Evolutionary conservation across 2,888 invertebrate species (phyloP).

Genomic region (Cataglyphis altisquamis): DNA sequence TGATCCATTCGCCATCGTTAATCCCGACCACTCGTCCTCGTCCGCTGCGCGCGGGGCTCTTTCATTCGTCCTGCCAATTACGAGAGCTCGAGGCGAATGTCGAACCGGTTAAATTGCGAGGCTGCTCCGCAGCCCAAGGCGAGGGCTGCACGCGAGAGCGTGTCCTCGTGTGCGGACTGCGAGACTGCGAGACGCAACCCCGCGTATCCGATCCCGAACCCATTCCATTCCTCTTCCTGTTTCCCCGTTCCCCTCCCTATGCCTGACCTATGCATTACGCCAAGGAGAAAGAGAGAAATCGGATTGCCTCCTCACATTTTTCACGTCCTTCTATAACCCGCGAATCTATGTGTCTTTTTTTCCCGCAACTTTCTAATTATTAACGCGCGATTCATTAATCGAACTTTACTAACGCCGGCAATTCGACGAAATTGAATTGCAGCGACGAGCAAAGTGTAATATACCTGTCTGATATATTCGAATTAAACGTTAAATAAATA

Average conservation of each 20-base stretch:
- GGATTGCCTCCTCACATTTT: slow-evolving; percentile 48
- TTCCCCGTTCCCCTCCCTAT: neutral
- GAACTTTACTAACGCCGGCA: slow-evolving; percentile 8
- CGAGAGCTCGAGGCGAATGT: slow-evolving; percentile 77
- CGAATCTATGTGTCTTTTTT: slow-evolving; percentile 59
- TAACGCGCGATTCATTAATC: slow-evolving; percentile 68
- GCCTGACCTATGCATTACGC: slow-evolving; percentile 38
- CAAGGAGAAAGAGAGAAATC: slow-evolving; percentile 13
- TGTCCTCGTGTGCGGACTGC: slow-evolving; percentile 71
- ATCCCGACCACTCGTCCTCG: slow-evolving; percentile 79
- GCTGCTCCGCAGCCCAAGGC: slow-evolving; percentile 77
- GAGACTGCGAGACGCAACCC: slow-evolving; percentile 70
- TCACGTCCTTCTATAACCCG: slow-evolving; percentile 26
- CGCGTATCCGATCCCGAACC: slow-evolving; percentile 29
- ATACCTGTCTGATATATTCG: neutral
- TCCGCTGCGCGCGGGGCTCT: slow-evolving; percentile 79
- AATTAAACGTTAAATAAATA: neutral
- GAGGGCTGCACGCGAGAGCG: slow-evolving; percentile 74
- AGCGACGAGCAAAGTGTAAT: neutral
- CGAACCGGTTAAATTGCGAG: slow-evolving; percentile 78
- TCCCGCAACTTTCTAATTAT: slow-evolving; percentile 66
- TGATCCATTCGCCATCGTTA: slow-evolving; percentile 82
- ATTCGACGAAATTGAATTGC: slow-evolving; percentile 31
- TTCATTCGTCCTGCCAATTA: slow-evolving; percentile 84
- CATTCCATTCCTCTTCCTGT: slow-evolving; percentile 7